phyloP scores from a whole-genome alignment of 2,888 invertebrate species.

The Cheiracanthium punctorium region DNA sequence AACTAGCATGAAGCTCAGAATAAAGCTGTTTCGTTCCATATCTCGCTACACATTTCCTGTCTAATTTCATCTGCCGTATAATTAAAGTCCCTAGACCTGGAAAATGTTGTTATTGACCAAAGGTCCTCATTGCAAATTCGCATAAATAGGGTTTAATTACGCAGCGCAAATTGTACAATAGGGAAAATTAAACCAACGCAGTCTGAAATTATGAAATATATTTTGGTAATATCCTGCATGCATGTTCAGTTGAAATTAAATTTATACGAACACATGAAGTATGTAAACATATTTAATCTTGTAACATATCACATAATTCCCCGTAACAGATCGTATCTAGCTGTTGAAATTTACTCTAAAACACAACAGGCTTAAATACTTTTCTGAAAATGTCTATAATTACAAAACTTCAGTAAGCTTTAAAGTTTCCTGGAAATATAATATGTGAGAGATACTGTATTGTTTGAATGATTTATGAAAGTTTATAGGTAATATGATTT shows the following conservation, averaged over 20 bases:
- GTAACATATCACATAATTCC: background rate
- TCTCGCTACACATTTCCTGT: background rate
- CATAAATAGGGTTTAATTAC: slow-evolving; percentile 29
- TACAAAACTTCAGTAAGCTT: too few species aligned
- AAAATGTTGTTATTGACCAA: slow-evolving; percentile 26
- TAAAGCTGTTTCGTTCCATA: too few species aligned
- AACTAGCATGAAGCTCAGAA: too few species aligned
- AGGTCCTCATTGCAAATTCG: slow-evolving; percentile 29
- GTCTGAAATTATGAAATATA: background rate
- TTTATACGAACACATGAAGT: background rate
- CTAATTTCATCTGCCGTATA: slow-evolving; percentile 29
- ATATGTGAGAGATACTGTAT: too few species aligned
- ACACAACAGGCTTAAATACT: too few species aligned
- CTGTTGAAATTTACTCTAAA: too few species aligned
- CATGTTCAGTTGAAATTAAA: background rate
- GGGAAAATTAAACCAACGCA: slow-evolving; percentile 14
- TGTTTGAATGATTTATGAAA: too few species aligned
- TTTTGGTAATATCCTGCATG: background rate
- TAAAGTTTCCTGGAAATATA: too few species aligned
- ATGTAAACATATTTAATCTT: background rate
- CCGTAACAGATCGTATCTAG: too few species aligned
- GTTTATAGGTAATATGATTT: too few species aligned
- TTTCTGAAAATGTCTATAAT: too few species aligned
- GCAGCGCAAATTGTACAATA: slow-evolving; percentile 8
- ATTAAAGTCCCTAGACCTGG: slow-evolving; percentile 38